Conservation (phyloP, 1,140 invertebrate species). For the Dendroctonus valens region DNA sequence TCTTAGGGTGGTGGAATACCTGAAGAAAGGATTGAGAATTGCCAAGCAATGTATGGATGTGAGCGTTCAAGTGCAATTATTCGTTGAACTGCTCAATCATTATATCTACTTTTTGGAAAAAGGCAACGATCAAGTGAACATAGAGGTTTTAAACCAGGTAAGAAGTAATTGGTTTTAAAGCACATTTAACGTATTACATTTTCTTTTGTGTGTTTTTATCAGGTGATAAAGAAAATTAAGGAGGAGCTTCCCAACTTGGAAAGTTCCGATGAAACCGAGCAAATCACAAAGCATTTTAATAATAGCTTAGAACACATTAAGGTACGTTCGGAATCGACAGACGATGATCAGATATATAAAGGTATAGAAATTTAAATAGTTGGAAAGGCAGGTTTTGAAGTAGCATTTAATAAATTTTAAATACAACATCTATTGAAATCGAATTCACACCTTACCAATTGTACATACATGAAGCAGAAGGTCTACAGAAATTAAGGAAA, state of each 20-base stretch:
- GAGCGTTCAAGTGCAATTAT: conserved; percentile 93
- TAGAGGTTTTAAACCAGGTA: conserved; percentile 33
- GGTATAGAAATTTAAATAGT: conserved; percentile 52
- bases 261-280: conserved; percentile 91
- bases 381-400: not conserved
- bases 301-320: conserved; percentile 81
- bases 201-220: not conserved
- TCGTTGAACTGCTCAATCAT: conserved; percentile 91
- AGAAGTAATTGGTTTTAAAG: conserved; percentile 4
- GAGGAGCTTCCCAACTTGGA: conserved; percentile 92
- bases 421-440: not conserved
- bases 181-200: not conserved
- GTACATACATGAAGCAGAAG: not conserved
- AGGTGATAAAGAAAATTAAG: conserved; percentile 84
- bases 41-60: conserved; percentile 97
- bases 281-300: conserved; percentile 92
- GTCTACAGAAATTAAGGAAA: no score
- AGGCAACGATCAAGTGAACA: conserved; percentile 75
- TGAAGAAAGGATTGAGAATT: conserved; percentile 93
- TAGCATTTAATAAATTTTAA: conserved; percentile 11
- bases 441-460: not conserved
- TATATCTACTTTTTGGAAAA: conserved; percentile 95
- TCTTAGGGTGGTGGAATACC: conserved; percentile 78
- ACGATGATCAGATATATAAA: conserved; percentile 64
- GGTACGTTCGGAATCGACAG: conserved; percentile 63